These are phyloP conservation scores for Plagodis dolabraria DNA, from an alignment of 2,888 invertebrate species.

Conservation along the genomic window DNA sequence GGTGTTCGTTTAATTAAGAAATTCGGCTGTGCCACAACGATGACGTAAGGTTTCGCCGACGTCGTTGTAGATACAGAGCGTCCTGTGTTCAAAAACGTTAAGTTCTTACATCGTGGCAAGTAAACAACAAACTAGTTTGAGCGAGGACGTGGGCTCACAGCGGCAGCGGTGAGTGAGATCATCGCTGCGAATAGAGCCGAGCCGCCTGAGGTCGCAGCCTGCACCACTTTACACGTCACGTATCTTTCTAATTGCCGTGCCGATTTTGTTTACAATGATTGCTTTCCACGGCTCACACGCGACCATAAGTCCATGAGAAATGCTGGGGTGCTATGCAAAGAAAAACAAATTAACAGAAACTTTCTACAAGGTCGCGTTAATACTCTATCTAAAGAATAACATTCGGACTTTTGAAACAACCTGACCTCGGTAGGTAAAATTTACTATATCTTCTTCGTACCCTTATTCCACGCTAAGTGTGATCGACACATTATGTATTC, in stretches of 20 bases:
- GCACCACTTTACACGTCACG: constrained; percentile 73
- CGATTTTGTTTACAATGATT: constrained; percentile 68
- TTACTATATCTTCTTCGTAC: not conserved
- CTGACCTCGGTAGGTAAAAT: not conserved
- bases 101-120: constrained; percentile 71
- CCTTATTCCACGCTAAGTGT: not conserved
- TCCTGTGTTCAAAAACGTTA: constrained; percentile 70
- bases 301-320: constrained; percentile 48
- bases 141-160: constrained; percentile 74
- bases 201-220: constrained; percentile 74
- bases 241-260: constrained; percentile 76
- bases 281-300: constrained; percentile 60
- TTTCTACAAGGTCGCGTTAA: constrained; percentile 27
- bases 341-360: constrained; percentile 32
- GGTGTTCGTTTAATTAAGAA: constrained; percentile 33
- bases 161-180: constrained; percentile 67
- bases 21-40: constrained; percentile 43
- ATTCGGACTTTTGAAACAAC: not conserved
- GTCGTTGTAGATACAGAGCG: constrained; percentile 55
- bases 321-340: constrained; percentile 42
- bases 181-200: constrained; percentile 71
- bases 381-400: not conserved
- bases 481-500: not conserved
- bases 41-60: constrained; percentile 65
- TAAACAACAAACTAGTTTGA: constrained; percentile 83